These are phyloP conservation scores for Spodoptera picta DNA, from an alignment of 2,888 invertebrate species.

Conservation along the genomic window DNA sequence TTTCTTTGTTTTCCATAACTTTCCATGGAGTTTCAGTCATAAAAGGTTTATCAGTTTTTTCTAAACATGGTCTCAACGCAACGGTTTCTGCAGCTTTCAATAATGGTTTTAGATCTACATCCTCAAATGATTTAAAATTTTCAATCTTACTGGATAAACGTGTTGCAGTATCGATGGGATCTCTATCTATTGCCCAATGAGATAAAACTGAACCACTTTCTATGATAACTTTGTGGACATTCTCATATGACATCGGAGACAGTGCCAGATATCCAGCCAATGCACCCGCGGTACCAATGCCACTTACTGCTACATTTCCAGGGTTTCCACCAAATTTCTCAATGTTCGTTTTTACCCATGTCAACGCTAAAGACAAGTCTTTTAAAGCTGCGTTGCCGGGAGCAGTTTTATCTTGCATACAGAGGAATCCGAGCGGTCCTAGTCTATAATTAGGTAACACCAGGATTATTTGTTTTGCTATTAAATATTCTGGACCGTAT, in stretches of 20 bases:
- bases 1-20: conserved; percentile 59
- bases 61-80: conserved; percentile 72
- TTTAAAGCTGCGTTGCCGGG: conserved; percentile 82
- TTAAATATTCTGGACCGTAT: conserved; percentile 77
- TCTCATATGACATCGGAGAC: conserved; percentile 65
- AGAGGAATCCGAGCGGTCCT: conserved; percentile 80
- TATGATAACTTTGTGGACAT: conserved; percentile 75
- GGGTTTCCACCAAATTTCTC: conserved; percentile 76
- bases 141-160: conserved; percentile 74
- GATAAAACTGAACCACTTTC: conserved; percentile 79
- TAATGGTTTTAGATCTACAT: conserved; percentile 55
- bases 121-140: conserved; percentile 44
- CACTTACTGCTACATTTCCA: conserved; percentile 75
- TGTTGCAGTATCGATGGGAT: conserved; percentile 64
- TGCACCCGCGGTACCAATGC: conserved; percentile 74
- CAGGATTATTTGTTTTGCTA: conserved; percentile 68
- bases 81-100: conserved; percentile 60
- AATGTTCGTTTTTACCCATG: conserved; percentile 77
- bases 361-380: conserved; percentile 75
- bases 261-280: conserved; percentile 75
- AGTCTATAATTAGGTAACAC: conserved; percentile 80
- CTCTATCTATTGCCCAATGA: conserved; percentile 75
- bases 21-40: conserved; percentile 70
- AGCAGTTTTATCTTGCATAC: conserved; percentile 69
- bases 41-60: conserved; percentile 60